phyloP scores from a whole-genome alignment of 2,888 invertebrate species.

The Chorisops tibialis region DNA sequence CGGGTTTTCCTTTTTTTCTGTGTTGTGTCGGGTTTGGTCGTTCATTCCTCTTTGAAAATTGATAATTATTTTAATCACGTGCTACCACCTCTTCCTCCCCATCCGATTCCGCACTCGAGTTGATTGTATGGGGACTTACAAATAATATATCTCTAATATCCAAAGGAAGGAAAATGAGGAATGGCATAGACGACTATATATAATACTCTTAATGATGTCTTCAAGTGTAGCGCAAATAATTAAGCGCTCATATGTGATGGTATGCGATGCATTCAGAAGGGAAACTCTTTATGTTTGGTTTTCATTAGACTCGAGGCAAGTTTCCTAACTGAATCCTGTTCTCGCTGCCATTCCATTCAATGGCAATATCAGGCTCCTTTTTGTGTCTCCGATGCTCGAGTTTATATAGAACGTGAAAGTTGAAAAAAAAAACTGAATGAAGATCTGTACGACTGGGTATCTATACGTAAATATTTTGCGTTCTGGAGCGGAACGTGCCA shows the following conservation, averaged over 20 bases:
- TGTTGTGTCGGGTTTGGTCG: not conserved
- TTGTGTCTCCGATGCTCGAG: not conserved
- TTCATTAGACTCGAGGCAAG: constrained; percentile 24
- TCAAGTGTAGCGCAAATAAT: constrained; percentile 31
- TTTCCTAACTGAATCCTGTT: constrained; percentile 1
- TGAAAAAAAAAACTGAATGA: not conserved
- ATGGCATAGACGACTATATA: too few species aligned
- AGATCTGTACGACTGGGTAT: not conserved
- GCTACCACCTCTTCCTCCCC: not conserved
- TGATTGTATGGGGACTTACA: too few species aligned
- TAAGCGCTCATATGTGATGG: constrained; percentile 15
- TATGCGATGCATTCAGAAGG: not conserved
- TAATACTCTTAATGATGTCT: not conserved
- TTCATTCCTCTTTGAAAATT: constrained; percentile 20
- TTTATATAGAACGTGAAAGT: not conserved
- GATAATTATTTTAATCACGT: constrained; percentile 30
- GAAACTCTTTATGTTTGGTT: constrained; percentile 21
- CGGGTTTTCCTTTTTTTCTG: constrained; percentile 1
- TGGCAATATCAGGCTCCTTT: not conserved
- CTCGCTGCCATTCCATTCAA: not conserved
- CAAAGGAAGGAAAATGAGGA: not conserved
- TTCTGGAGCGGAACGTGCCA: constrained; percentile 26
- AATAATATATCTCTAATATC: too few species aligned
- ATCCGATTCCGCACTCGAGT: too few species aligned
- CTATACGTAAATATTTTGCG: constrained; percentile 26